Percentiles rank a stretch among this genome's conserved stretches.
phyloP scores from a whole-genome alignment of 2,797 vertebrate species.

The Cossypha caffra region DNA sequence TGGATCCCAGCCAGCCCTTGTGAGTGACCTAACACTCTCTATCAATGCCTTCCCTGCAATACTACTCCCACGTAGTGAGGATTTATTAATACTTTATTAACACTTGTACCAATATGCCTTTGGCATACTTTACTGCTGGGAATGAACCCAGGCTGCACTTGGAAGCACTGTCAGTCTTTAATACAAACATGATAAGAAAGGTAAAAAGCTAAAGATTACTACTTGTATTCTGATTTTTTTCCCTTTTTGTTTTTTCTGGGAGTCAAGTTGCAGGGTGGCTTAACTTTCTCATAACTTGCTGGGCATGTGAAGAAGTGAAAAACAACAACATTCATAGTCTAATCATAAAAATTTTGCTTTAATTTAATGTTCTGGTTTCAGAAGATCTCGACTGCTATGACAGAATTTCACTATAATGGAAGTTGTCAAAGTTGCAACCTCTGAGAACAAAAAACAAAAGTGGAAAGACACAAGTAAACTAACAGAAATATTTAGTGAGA shows the following conservation, averaged over 20 bases:
- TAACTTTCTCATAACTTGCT: background rate
- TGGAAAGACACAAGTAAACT: background rate
- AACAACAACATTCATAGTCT: background rate
- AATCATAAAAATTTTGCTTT: background rate
- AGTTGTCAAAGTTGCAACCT: background rate
- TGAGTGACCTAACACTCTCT: background rate
- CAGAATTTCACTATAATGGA: background rate
- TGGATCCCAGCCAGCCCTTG: constrained; percentile 9
- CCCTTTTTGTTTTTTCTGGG: background rate
- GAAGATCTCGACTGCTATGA: background rate
- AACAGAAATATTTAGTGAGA: background rate
- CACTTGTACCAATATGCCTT: background rate
- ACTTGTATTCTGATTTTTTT: background rate
- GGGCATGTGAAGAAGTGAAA: background rate
- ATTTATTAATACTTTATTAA: constrained; percentile 64
- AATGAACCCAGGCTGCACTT: background rate
- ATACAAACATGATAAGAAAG: background rate
- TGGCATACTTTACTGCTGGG: background rate
- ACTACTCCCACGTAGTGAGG: background rate
- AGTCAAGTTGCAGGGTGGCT: background rate
- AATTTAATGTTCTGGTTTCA: background rate
- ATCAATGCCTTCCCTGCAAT: background rate
- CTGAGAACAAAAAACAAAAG: background rate
- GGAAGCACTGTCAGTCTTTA: background rate
- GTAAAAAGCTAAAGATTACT: background rate